Percentiles rank a stretch among this genome's conserved stretches.
phyloP scores from a whole-genome alignment of 92 coral and sea anemone species.

The Phenganax stokvisi region DNA sequence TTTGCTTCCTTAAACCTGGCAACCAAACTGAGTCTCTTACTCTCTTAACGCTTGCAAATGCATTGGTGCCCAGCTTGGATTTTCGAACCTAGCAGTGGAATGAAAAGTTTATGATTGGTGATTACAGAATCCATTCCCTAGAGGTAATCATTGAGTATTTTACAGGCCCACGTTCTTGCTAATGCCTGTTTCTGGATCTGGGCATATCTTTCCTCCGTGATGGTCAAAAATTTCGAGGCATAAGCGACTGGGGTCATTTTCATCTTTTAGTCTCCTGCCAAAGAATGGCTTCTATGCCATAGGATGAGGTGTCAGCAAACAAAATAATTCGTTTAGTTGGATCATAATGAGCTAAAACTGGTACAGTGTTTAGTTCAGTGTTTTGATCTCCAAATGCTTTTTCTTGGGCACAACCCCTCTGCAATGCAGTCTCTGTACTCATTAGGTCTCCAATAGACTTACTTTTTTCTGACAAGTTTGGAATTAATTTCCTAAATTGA shows the following conservation, averaged over 20 bases:
- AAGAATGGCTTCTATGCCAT: too few species aligned
- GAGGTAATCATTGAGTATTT: slow-evolving; percentile 45
- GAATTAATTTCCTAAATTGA: too few species aligned
- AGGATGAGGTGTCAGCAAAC: too few species aligned
- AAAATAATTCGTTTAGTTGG: too few species aligned
- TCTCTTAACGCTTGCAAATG: slow-evolving; percentile 2
- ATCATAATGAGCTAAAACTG: too few species aligned
- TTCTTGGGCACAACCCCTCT: too few species aligned
- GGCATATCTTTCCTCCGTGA: not conserved
- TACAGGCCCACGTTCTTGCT: not conserved
- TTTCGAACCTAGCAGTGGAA: slow-evolving; percentile 44
- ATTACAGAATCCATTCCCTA: slow-evolving; percentile 43
- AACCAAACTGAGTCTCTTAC: slow-evolving; percentile 14
- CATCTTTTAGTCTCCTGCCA: not conserved
- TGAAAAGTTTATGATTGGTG: slow-evolving; percentile 55
- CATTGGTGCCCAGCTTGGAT: not conserved
- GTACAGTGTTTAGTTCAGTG: too few species aligned
- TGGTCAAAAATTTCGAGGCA: slow-evolving; percentile 15
- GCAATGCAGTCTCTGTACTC: too few species aligned
- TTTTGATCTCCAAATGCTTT: too few species aligned
- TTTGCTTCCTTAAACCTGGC: not conserved
- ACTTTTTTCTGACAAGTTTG: too few species aligned
- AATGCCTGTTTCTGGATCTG: not conserved
- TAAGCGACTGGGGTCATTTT: not conserved
- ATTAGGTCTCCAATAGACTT: too few species aligned